Evolutionary conservation across 2,888 invertebrate genomes (phyloP).

Genomic region (Hofmannophila pseudospretella): DNA sequence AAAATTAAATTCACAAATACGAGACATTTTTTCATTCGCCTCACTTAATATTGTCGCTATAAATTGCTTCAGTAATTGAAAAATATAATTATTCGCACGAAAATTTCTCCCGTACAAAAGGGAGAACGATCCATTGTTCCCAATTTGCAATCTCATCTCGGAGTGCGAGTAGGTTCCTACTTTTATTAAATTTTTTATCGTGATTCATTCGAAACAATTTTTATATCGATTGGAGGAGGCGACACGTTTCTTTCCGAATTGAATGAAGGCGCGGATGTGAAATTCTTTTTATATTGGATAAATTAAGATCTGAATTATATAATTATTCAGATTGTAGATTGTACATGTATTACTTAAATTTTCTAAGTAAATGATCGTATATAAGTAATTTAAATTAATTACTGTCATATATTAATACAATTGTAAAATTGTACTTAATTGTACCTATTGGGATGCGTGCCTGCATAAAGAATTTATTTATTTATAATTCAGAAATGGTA

Average conservation of each 20-base stretch:
- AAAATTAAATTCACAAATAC: background rate
- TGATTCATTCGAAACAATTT: slow-evolving; percentile 18
- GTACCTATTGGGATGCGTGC: too few relatives aligned
- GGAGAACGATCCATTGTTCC: slow-evolving; percentile 17
- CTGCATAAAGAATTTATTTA: too few relatives aligned
- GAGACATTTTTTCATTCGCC: background rate
- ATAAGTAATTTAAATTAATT: too few relatives aligned
- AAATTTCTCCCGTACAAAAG: slow-evolving; percentile 8
- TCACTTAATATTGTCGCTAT: slow-evolving; percentile 1
- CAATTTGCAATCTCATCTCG: slow-evolving; percentile 19
- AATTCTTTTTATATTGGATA: slow-evolving; percentile 1
- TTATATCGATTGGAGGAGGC: slow-evolving; percentile 19
- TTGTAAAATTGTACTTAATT: too few relatives aligned
- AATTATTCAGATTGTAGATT: too few relatives aligned
- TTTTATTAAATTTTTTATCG: slow-evolving; percentile 23
- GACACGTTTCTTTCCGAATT: slow-evolving; percentile 7
- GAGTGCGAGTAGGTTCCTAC: slow-evolving; percentile 1
- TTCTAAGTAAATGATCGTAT: too few relatives aligned
- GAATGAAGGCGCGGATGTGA: slow-evolving; percentile 8
- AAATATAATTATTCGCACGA: slow-evolving; percentile 13
- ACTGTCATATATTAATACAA: too few relatives aligned
- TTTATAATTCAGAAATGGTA: too few relatives aligned
- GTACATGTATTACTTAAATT: too few relatives aligned
- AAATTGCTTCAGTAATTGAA: slow-evolving; percentile 12
- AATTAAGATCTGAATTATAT: too few relatives aligned